A percentile compares a stretch with the other conserved stretches of the same genome.
Conservation (phyloP, 1,140 invertebrate genomes). For the Drosophila elegans region DNA sequence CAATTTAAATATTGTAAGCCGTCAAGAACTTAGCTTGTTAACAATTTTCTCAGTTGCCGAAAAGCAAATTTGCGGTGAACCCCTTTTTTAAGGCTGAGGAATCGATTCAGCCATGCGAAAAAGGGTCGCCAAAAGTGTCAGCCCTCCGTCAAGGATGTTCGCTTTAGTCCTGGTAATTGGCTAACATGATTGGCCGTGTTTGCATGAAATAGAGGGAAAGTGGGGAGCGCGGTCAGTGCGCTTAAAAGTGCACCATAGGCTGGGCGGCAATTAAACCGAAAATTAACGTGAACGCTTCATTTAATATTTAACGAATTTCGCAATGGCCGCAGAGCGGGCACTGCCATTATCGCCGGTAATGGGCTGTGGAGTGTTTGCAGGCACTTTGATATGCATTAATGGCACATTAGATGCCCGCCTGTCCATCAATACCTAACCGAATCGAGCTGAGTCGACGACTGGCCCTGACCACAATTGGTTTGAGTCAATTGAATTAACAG, state of each 20-base stretch:
- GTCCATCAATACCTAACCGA: slow-evolving; percentile 57
- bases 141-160: slow-evolving; percentile 48
- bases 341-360: slow-evolving; percentile 53
- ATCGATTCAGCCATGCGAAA: slow-evolving; percentile 30
- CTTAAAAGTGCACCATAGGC: slow-evolving; percentile 62
- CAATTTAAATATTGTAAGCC: slow-evolving; percentile 12
- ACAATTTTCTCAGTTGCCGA: slow-evolving; percentile 47
- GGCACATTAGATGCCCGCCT: slow-evolving; percentile 70
- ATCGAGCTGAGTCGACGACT: slow-evolving; percentile 28
- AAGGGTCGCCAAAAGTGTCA: slow-evolving; percentile 51
- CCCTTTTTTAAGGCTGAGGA: slow-evolving; percentile 35
- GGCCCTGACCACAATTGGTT: slow-evolving; percentile 73
- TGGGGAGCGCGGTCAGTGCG: slow-evolving; percentile 2
- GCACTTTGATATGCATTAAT: slow-evolving; percentile 82
- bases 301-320: slow-evolving; percentile 84
- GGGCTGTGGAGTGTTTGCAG: slow-evolving; percentile 81
- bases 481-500: slow-evolving; percentile 78
- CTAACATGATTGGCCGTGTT: slow-evolving; percentile 78
- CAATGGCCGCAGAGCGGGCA: slow-evolving; percentile 12
- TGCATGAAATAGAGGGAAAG: slow-evolving; percentile 73
- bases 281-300: slow-evolving; percentile 85
- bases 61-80: slow-evolving; percentile 26
- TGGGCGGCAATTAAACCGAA: slow-evolving; percentile 80
- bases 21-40: slow-evolving; percentile 56
- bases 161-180: slow-evolving; percentile 66